A percentile compares a stretch with the other conserved stretches of the same genome.
phyloP scores from a whole-genome alignment of 2,113 vertebrate genomes.

The Regulus satrapa region DNA sequence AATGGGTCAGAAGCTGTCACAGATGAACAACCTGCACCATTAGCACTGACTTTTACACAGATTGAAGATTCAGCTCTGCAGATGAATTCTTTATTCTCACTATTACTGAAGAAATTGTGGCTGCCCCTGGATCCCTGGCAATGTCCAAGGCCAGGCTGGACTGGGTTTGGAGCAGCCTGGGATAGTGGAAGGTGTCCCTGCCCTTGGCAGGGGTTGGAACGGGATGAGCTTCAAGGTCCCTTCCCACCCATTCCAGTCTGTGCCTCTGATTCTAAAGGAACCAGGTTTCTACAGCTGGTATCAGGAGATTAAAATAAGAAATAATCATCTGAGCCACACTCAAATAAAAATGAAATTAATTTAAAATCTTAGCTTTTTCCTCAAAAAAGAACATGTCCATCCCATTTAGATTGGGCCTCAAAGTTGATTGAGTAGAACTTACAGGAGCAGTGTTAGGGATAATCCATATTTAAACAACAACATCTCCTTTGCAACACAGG shows the following conservation, averaged over 20 bases:
- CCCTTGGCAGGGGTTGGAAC: neutral
- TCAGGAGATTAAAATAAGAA: neutral
- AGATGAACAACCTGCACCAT: neutral
- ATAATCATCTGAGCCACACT: neutral
- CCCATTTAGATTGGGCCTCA: neutral
- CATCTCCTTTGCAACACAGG: neutral
- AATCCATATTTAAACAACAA: neutral
- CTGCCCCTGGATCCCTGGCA: neutral
- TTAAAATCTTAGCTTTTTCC: neutral
- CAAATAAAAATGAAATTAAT: neutral
- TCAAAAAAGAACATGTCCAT: fast-evolving
- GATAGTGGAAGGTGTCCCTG: neutral
- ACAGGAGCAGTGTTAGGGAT: neutral
- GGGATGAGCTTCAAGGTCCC: neutral
- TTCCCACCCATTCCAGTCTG: neutral
- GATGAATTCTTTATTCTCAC: neutral
- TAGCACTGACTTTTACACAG: neutral
- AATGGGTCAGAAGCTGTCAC: fast-evolving
- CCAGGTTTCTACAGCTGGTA: neutral
- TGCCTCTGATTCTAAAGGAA: neutral
- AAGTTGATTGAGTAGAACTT: neutral
- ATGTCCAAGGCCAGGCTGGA: neutral
- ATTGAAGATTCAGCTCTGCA: fast-evolving
- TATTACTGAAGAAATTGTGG: neutral
- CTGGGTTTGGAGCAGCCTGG: neutral